Evolutionary conservation across 2,797 vertebrate genomes (phyloP), one percentile per base, ranked within the genome.

Genomic region (Dendrocincla tyrannina): DNA sequence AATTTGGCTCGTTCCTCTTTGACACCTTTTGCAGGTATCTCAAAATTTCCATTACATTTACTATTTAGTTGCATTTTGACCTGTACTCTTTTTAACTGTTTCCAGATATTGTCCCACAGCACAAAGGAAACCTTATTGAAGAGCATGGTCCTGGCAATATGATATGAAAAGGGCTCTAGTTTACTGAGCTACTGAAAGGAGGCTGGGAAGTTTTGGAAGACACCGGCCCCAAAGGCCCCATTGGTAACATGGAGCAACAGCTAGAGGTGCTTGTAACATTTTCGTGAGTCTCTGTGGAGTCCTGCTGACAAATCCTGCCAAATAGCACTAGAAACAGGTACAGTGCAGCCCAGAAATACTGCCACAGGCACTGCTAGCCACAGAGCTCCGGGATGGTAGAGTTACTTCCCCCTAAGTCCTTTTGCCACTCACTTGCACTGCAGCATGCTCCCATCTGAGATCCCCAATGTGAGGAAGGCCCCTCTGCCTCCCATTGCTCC

Each of bases 191-290:
- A 3, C 10, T 44, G 6, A 39, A 27, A 88, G 17, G 17, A 81
- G 4, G 20, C 33, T 18, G 10, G 18, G 22, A 74, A 44, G 2
- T 16, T 47, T 30, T 68, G 14, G 41, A 70, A 62, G 53, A 72
- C 13, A 32, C 2, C 27, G 68, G 16, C 5, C 18, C 16, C 20
- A 69, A 35, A 72, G 13, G 3, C 10, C 17, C 20, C 2, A 0
- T 0, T 52, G 32, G 63, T 25, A 49, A 55, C 10, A n/a, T 0
- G 0, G 2, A 53, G 28, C 25, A 63, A 39, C 9, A 59, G 16
- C 42, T 33, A 47, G 35, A 91, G 23, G 20, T 33, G 8, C 17
- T 74, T 23, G 33, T 3, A 3, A 27, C 9, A 6, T 28, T 90
- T 64, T 63, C 33, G 52, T 52, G 49, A 56, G 30, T 37, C 14